These are phyloP conservation scores for Mythimna loreyi DNA, from an alignment of 2,888 invertebrate species.

Conservation along the genomic window DNA sequence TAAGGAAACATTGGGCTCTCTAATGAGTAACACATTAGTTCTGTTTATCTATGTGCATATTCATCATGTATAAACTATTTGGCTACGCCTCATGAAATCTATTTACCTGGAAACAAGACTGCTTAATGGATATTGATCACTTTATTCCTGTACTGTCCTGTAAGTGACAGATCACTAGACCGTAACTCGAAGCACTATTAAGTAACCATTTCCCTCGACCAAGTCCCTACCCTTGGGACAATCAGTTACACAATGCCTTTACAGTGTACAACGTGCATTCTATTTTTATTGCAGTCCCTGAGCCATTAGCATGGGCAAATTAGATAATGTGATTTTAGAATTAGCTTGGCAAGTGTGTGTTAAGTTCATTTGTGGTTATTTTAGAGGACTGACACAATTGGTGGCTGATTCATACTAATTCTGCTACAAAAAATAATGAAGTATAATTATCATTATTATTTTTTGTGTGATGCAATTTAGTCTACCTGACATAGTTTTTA, in stretches of 20 bases:
- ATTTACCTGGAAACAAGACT: background rate
- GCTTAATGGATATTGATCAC: conserved; percentile 39
- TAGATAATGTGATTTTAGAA: conserved; percentile 49
- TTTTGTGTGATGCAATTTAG: no score
- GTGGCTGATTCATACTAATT: no score
- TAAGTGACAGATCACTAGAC: conserved; percentile 54
- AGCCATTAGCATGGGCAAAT: conserved; percentile 37
- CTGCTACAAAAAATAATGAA: no score
- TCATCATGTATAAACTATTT: background rate
- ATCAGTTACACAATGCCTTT: conserved; percentile 46
- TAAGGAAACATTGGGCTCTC: no score
- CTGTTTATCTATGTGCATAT: no score
- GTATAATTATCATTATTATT: no score
- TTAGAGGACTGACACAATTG: background rate
- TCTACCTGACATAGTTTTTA: no score
- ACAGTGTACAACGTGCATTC: conserved; percentile 26
- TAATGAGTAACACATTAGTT: no score
- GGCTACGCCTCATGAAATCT: background rate
- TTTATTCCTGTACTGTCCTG: conserved; percentile 33
- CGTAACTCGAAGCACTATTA: conserved; percentile 46
- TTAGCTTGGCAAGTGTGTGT: background rate
- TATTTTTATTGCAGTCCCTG: conserved; percentile 51
- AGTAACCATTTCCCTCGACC: conserved; percentile 50
- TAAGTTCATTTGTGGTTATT: background rate
- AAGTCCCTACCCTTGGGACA: conserved; percentile 47